These are phyloP conservation scores for Myotis brandtii DNA, from an alignment of 2,113 vertebrate genomes.

Conservation along the genomic window DNA sequence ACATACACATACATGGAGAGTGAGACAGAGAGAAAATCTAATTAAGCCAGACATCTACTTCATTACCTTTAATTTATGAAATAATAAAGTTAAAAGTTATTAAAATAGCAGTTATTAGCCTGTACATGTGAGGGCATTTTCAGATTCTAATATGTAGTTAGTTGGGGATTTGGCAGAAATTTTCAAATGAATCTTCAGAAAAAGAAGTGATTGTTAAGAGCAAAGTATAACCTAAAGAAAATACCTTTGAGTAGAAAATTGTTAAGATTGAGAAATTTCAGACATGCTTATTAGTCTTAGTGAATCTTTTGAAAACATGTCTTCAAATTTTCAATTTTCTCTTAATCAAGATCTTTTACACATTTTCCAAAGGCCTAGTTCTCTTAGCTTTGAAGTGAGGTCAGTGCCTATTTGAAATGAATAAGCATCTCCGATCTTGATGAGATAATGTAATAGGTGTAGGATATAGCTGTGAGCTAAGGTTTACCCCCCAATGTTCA, in stretches of 20 bases:
- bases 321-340: constrained; percentile 16
- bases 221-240: constrained; percentile 59
- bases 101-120: constrained; percentile 80
- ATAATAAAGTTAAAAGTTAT: constrained; percentile 75
- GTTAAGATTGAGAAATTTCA: constrained; percentile 59
- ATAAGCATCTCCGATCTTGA: constrained; percentile 1
- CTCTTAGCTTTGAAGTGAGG: constrained; percentile 10
- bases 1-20: not conserved
- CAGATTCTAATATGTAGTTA: constrained; percentile 60
- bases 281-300: constrained; percentile 48
- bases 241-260: constrained; percentile 52
- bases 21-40: constrained; percentile 50
- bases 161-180: constrained; percentile 80
- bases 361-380: not conserved
- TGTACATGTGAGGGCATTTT: constrained; percentile 53
- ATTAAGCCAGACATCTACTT: constrained; percentile 79
- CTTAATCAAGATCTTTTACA: constrained; percentile 43
- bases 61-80: constrained; percentile 84
- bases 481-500: not conserved
- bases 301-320: constrained; percentile 60
- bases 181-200: constrained; percentile 79
- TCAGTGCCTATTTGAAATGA: constrained; percentile 1
- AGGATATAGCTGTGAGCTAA: not conserved
- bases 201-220: constrained; percentile 68
- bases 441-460: not conserved